Percentiles rank a stretch among this genome's conserved stretches.
Evolutionary conservation across 2,113 vertebrate species (phyloP).

Genomic region (Malurus cyaneus): DNA sequence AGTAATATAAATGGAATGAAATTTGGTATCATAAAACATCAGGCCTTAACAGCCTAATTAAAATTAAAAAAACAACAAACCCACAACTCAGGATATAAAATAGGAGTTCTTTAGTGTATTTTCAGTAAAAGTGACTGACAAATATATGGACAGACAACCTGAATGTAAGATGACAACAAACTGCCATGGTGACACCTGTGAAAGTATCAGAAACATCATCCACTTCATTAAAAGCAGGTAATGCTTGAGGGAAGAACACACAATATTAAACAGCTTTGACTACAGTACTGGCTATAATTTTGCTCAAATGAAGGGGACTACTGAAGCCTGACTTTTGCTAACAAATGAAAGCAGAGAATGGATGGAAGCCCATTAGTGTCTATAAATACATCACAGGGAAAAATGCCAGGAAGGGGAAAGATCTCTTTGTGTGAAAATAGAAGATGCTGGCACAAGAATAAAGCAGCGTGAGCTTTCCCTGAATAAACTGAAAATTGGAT

Average conservation of each 20-base stretch:
- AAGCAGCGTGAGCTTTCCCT: not conserved
- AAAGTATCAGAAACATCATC: not conserved
- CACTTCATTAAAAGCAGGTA: not conserved
- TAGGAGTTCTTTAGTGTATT: not conserved
- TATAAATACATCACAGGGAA: slow-evolving; percentile 41
- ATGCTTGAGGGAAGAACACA: not conserved
- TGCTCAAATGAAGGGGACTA: not conserved
- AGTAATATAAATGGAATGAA: not conserved
- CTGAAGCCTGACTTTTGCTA: not conserved
- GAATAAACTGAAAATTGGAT: slow-evolving; percentile 30
- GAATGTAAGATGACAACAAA: not conserved
- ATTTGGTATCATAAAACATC: not conserved
- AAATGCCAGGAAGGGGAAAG: slow-evolving; percentile 19
- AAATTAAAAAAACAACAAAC: not conserved
- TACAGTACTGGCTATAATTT: not conserved
- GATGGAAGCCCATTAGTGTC: slow-evolving; percentile 3
- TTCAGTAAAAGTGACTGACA: not conserved
- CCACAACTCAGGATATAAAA: not conserved
- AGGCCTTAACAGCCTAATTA: not conserved
- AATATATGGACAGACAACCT: not conserved
- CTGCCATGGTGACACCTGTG: not conserved
- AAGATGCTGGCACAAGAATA: slow-evolving; percentile 38
- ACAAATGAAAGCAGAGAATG: not conserved
- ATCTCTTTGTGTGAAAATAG: slow-evolving; percentile 30
- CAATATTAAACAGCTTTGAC: not conserved